A percentile compares a stretch with the other conserved stretches of the same genome.
phyloP scores from a whole-genome alignment of 1,140 invertebrate genomes.

The Dysdera silvatica region DNA sequence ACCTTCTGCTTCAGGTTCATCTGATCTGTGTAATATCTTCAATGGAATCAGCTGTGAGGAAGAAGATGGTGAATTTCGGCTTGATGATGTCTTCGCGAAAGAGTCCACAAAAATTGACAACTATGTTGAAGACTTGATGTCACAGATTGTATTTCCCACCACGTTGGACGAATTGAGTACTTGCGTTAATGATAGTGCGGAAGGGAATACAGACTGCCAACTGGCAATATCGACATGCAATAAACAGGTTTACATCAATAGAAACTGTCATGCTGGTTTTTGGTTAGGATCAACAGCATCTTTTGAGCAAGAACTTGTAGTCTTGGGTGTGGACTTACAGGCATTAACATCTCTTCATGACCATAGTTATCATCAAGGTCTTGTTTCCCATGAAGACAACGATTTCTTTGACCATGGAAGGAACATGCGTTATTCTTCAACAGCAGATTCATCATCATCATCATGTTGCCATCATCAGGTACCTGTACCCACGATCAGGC shows the following conservation, averaged over 20 bases:
- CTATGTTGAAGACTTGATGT: too few species aligned
- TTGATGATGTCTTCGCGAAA: too few species aligned
- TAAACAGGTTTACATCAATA: neutral
- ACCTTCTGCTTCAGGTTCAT: too few species aligned
- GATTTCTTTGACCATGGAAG: neutral
- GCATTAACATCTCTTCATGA: constrained; percentile 35
- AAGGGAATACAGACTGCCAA: too few species aligned
- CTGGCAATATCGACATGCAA: too few species aligned
- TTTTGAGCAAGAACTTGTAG: constrained; percentile 36
- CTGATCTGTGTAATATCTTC: too few species aligned
- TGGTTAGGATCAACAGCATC: neutral
- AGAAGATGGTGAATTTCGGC: too few species aligned
- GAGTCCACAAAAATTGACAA: too few species aligned
- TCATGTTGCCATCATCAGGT: neutral
- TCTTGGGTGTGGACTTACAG: constrained; percentile 43
- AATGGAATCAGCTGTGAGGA: too few species aligned
- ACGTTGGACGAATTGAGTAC: too few species aligned
- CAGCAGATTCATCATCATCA: neutral
- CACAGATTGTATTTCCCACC: too few species aligned
- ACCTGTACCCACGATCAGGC: neutral
- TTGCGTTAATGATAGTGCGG: too few species aligned
- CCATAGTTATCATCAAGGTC: neutral
- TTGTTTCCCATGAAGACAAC: neutral
- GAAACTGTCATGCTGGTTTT: neutral
- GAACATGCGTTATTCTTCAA: neutral